Percentiles rank a stretch among this genome's conserved stretches.
phyloP scores from a whole-genome alignment of 2,888 invertebrate species.

The Cephus runcator region DNA sequence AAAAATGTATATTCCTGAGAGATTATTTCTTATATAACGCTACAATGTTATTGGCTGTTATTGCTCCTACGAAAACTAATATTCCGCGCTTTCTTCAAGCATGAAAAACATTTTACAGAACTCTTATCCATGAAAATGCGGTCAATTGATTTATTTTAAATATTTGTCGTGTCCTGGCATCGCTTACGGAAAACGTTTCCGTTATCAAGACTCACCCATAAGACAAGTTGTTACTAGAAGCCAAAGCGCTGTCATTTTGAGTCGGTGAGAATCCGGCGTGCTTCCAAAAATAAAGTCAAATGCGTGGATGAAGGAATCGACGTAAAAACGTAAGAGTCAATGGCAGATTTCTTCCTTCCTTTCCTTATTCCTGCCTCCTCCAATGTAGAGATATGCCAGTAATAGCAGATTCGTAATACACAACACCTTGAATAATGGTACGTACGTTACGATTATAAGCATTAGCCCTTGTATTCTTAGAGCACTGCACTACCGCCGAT shows the following conservation, averaged over 20 bases:
- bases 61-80: background rate
- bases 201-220: conserved; percentile 26
- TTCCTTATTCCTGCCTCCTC: too few relatives aligned
- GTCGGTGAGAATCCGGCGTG: background rate
- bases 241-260: background rate
- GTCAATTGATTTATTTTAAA: background rate
- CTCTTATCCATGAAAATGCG: background rate
- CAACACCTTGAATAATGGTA: background rate
- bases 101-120: background rate
- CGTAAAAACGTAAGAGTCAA: background rate
- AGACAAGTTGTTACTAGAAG: conserved; percentile 18
- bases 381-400: too few relatives aligned
- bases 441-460: background rate
- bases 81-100: background rate
- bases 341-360: background rate
- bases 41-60: background rate
- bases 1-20: too few relatives aligned
- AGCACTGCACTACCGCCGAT: conserved; percentile 1
- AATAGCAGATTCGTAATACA: background rate
- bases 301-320: background rate
- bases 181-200: background rate
- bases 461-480: background rate
- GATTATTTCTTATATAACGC: background rate
- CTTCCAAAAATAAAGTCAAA: background rate
- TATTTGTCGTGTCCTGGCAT: background rate